These are phyloP conservation scores for Turnix velox DNA, from an alignment of 2,113 vertebrate species.

Conservation along the genomic window DNA sequence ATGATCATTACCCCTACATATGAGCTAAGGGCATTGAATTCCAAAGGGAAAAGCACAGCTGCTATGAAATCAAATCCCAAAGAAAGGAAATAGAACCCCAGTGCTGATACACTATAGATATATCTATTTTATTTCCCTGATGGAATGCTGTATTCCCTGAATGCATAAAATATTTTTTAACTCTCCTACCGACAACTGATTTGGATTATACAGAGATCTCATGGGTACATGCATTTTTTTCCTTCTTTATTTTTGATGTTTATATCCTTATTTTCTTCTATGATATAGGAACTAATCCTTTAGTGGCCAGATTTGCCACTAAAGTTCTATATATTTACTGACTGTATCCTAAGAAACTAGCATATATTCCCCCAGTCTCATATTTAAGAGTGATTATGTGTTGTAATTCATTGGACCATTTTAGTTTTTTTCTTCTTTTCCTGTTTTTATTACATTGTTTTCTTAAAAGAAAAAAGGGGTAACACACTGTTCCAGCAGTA, in stretches of 20 bases:
- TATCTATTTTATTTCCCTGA: not conserved
- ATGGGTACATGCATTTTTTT: not conserved
- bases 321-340: slow-evolving; percentile 37
- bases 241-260: slow-evolving; percentile 39
- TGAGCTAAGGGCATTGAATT: not conserved
- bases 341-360: slow-evolving; percentile 5
- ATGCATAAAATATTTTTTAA: not conserved
- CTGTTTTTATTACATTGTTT: slow-evolving; percentile 35
- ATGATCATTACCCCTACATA: not conserved
- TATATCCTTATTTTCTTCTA: slow-evolving; percentile 34
- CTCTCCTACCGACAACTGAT: not conserved
- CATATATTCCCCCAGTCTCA: not conserved
- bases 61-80: not conserved
- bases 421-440: slow-evolving; percentile 6
- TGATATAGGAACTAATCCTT: slow-evolving; percentile 43
- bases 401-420: slow-evolving; percentile 31
- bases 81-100: not conserved
- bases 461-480: not conserved
- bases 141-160: not conserved
- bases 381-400: slow-evolving; percentile 29
- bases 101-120: not conserved
- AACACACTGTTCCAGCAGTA: not conserved
- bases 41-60: not conserved
- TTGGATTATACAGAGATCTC: slow-evolving; percentile 8
- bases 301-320: slow-evolving; percentile 32